A percentile compares a stretch with the other conserved stretches of the same genome.
phyloP scores from a whole-genome alignment of 2,113 vertebrate species.

The Arvicanthis niloticus region DNA sequence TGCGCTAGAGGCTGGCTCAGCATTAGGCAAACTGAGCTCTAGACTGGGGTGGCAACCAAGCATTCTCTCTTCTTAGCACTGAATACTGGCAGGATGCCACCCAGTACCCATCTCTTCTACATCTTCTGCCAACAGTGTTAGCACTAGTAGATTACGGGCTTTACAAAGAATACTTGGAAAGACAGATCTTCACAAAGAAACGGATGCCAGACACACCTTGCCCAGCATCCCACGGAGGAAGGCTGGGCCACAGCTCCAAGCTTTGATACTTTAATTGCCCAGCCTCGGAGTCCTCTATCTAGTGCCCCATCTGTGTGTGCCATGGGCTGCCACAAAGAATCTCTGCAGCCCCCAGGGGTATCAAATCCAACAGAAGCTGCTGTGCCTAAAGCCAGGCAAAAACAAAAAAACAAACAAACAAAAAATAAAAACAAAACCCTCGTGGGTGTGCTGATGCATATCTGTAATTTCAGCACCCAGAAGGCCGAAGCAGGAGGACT shows the following conservation, averaged over 20 bases:
- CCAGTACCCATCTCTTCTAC: background rate
- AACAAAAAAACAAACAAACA: background rate
- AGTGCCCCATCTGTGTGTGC: rapidly evolving
- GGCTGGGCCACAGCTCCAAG: background rate
- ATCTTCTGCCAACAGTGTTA: background rate
- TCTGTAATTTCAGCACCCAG: background rate
- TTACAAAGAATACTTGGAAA: background rate
- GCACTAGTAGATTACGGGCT: background rate
- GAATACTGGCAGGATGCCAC: rapidly evolving
- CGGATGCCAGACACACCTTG: background rate
- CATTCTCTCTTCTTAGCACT: background rate
- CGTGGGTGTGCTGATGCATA: background rate
- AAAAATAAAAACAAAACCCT: no score
- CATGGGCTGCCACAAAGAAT: background rate
- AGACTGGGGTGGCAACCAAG: background rate
- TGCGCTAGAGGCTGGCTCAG: background rate
- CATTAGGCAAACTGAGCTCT: background rate
- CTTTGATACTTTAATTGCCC: rapidly evolving
- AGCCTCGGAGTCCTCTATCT: rapidly evolving
- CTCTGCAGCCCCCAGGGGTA: rapidly evolving
- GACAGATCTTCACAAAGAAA: background rate
- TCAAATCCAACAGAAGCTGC: background rate
- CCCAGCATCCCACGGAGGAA: rapidly evolving
- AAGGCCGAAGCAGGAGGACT: background rate
- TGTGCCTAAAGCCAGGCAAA: background rate